phyloP scores from a whole-genome alignment of 2,888 invertebrate species.

The Hedya salicella region DNA sequence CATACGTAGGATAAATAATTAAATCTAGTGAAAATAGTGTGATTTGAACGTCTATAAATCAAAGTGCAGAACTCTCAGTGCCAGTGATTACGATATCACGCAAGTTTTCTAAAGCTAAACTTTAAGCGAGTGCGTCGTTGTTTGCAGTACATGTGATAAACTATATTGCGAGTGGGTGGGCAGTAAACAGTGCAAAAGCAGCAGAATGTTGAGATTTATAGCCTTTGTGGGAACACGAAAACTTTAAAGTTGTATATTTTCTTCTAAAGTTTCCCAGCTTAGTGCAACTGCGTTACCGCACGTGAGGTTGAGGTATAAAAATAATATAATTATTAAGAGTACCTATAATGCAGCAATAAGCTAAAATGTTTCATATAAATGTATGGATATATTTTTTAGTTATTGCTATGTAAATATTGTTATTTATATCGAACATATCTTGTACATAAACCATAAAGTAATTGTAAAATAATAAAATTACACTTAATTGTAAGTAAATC shows the following conservation, averaged over 20 bases:
- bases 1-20: constrained; percentile 88
- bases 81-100: constrained; percentile 59
- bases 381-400: constrained; percentile 56
- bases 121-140: constrained; percentile 66
- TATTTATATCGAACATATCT: constrained; percentile 67
- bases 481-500: constrained; percentile 39
- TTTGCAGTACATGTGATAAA: constrained; percentile 70
- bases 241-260: constrained; percentile 70
- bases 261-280: constrained; percentile 65
- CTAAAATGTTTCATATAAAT: constrained; percentile 56
- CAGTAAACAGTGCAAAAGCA: constrained; percentile 68
- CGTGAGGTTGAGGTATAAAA: constrained; percentile 6
- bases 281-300: constrained; percentile 43
- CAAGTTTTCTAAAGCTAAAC: constrained; percentile 60
- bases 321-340: constrained; percentile 22
- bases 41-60: constrained; percentile 44
- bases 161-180: constrained; percentile 73
- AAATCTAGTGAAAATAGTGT: constrained; percentile 41
- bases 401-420: constrained; percentile 74
- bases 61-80: constrained; percentile 52
- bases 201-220: constrained; percentile 71
- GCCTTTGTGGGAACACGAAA: constrained; percentile 72
- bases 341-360: constrained; percentile 39
- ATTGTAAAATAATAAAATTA: neutral
- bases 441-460: constrained; percentile 59